Evolutionary conservation across 2,113 vertebrate species (phyloP), one percentile per base, ranked within the genome.

Genomic region (Oenanthe oenanthe): DNA sequence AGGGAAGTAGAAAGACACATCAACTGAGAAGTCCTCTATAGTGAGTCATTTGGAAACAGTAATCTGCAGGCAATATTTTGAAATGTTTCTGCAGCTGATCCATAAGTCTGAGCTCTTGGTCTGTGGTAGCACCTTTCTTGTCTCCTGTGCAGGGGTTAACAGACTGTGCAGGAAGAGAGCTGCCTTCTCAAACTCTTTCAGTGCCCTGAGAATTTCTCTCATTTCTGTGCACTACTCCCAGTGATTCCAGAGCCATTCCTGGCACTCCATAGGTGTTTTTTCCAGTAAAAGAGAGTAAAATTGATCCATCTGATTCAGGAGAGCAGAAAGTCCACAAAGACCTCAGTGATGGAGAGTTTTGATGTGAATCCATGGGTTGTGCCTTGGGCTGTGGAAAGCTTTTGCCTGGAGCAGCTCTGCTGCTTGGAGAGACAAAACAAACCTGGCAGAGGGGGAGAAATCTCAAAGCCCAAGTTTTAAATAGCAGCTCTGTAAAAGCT

Each of bases 401-500:
- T 87, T 78, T 78, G 61, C 78, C 74, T 85, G 28, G 58, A 88
- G 85, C 78, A 57, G 81, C 66, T 79, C 65, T 94, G 78, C 72
- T 80, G 28, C 79, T 84, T 45, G 51, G 67, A 86, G 79, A 80
- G 71, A 79, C 63, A 72, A 85, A 82, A 88, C 79, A 90, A 85
- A 95, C 51, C 82, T 68, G 42, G 75, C 17, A 70, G 63, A 75
- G 36, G 17, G 24, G 25, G 7, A n/a, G 73, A 67, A 34, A 61
- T 83, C 90, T 88, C 67, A 66, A 73, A 89, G 68, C 16, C 16
- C 8, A 24, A 26, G 79, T 90, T 95, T 85, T 83, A 73, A 95
- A 80, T 76, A 90, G 72, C 58, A 86, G 88, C 82, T 29, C 50
- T 54, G 51, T 45, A 62, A 72, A 88, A 86, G 94, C 85, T 76